Evolutionary conservation across 1,140 invertebrate species (phyloP), one percentile per base, ranked within the genome.

Genomic region (Ostrea edulis): DNA sequence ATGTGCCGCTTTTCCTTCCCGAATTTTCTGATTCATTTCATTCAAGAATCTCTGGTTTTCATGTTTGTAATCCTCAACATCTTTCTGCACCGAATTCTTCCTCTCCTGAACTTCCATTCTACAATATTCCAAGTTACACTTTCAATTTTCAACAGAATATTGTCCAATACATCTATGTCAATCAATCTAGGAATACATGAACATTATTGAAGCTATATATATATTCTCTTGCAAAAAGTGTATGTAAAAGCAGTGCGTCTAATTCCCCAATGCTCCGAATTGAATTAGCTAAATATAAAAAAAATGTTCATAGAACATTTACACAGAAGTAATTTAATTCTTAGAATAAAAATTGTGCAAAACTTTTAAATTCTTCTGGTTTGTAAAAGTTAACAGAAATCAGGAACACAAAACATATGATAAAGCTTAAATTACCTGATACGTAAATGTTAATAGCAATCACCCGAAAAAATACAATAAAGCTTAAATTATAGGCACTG

Each of bases 1-100:
- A 89, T 94, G 93, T 84, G 91, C 88, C 11, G 90, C 87, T 86
- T 94, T 94, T n/a, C 93, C 93, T 44, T 93, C 92, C 82, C 92
- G 92, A 53, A 94, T 93, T 29, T 91, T 90, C 25, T 90, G 90
- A 77, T 94, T 94, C 87, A 93, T 92, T 20, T 90, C 86, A 58
- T 88, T 90, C 87, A 94, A 93, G 87, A 92, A 93, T 81, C 88
- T 90, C 25, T 93, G 92, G 35, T 90, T 92, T 22, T 92, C 92
- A 44, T 87, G 68, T 84, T 93, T 94, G 62, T 92, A 91, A n/a
- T 94, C 93, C 20, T 94, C 93, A 53, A 94, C 87, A 35, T 91
- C 89, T 86, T 93, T 94, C 8, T 92, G 90, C 9, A 92, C 91
- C 44, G 82, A 87, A 54, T 94, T 93, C 82, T 93, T 93, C 53